Conservation (phyloP, 2,888 invertebrate genomes). For the Calephelis perditalis region DNA sequence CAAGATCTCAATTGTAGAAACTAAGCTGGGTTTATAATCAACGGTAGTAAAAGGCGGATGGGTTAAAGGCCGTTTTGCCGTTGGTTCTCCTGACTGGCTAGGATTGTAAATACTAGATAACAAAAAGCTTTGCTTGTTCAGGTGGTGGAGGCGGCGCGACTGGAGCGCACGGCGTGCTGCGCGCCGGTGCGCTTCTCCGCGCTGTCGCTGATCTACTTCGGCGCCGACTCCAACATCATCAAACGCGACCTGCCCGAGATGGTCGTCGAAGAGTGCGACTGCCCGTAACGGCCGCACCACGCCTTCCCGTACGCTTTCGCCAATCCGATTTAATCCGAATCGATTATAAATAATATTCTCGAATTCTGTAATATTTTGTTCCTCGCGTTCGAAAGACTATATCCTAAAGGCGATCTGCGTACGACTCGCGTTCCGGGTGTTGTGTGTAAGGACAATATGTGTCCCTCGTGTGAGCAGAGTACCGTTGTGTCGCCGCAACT, state of each 20-base stretch:
- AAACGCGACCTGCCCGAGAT: conserved; percentile 96
- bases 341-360: conserved; percentile 75
- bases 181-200: conserved; percentile 94
- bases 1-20: no score
- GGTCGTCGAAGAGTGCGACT: conserved; percentile 97
- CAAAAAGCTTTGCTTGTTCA: conserved; percentile 52
- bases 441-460: conserved; percentile 31
- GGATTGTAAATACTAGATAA: no score
- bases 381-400: conserved; percentile 78
- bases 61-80: no score
- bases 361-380: conserved; percentile 78
- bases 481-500: conserved; percentile 83
- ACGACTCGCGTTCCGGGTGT: conserved; percentile 38
- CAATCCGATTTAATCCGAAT: conserved; percentile 73
- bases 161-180: conserved; percentile 94
- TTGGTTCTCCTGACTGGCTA: no score
- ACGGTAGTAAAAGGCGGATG: no score
- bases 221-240: conserved; percentile 92
- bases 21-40: no score
- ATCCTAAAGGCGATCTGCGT: conserved; percentile 57
- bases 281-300: conserved; percentile 82
- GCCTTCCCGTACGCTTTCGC: conserved; percentile 58
- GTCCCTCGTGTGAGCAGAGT: conserved; percentile 24
- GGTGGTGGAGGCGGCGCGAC: conserved; percentile 92
- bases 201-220: conserved; percentile 95